Evolutionary conservation across 2,113 vertebrate genomes (phyloP).

Genomic region (Ctenodactylus gundi): DNA sequence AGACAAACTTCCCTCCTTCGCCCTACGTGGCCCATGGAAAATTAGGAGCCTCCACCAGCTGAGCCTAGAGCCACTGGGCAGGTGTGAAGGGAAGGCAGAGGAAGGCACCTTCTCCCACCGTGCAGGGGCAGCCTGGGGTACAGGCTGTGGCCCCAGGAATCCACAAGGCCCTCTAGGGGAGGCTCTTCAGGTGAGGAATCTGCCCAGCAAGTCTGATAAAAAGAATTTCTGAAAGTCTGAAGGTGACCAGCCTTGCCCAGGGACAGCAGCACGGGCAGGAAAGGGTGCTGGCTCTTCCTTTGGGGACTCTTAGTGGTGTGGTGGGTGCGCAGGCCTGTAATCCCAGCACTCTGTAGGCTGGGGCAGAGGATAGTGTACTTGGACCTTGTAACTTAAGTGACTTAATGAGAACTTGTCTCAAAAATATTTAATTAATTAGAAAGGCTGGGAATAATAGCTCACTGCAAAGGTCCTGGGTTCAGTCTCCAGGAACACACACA

Average conservation of each 20-base stretch:
- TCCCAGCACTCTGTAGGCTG: background rate
- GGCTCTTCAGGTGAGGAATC: background rate
- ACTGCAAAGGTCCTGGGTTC: background rate
- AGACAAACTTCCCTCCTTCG: background rate
- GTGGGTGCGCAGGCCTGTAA: background rate
- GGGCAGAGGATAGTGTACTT: background rate
- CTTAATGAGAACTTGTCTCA: too few species aligned
- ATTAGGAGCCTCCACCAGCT: background rate
- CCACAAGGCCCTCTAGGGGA: background rate
- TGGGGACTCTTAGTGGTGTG: background rate
- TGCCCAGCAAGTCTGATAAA: background rate
- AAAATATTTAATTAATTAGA: too few species aligned
- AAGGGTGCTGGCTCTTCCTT: background rate
- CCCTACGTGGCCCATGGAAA: accelerated
- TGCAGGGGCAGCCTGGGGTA: accelerated
- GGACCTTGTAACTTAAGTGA: too few species aligned
- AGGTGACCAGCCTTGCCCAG: background rate
- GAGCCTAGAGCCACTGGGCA: background rate
- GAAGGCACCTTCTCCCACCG: background rate
- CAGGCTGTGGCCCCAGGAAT: background rate
- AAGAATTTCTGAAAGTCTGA: background rate
- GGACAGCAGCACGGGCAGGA: accelerated
- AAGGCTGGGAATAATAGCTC: background rate
- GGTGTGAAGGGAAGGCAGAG: background rate
- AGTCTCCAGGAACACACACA: background rate